These are phyloP conservation scores for Acipenser ruthenus DNA, from an alignment of 2,797 vertebrate genomes.

Conservation along the genomic window DNA sequence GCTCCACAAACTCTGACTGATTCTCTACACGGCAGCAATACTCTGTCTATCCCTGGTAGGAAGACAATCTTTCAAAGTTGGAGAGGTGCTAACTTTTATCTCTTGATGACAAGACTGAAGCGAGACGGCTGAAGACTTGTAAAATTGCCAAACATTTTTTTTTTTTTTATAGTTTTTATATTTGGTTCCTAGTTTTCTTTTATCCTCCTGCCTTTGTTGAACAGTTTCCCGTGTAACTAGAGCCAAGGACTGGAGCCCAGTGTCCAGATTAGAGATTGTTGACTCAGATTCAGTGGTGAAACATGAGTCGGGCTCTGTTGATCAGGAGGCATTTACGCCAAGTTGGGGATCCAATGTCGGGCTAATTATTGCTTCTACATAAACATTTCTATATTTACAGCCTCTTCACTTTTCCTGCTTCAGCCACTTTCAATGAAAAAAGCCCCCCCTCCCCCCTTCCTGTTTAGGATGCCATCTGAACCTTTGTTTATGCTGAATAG, in stretches of 20 bases:
- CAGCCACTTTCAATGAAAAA: constrained; percentile 13
- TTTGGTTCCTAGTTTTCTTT: constrained; percentile 3
- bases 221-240: constrained; percentile 65
- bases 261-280: constrained; percentile 82
- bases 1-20: constrained; percentile 32
- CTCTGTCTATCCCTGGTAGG: no score
- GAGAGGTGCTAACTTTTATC: constrained; percentile 24
- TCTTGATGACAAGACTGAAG: constrained; percentile 30
- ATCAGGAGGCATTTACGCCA: constrained; percentile 74
- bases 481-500: no score
- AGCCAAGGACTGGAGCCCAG: constrained; percentile 35
- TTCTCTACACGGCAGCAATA: no score
- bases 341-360: constrained; percentile 68
- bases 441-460: constrained; percentile 17
- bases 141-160: constrained; percentile 34
- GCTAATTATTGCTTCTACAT: constrained; percentile 46
- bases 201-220: constrained; percentile 46
- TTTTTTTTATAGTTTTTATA: neutral
- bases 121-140: constrained; percentile 19
- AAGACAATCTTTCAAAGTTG: constrained; percentile 30
- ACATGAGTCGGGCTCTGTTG: constrained; percentile 62
- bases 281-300: constrained; percentile 79
- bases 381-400: constrained; percentile 31
- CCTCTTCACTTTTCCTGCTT: constrained; percentile 24
- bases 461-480: no score